phyloP scores from a whole-genome alignment of 2,113 vertebrate genomes.

The Brachyistius frenatus region DNA sequence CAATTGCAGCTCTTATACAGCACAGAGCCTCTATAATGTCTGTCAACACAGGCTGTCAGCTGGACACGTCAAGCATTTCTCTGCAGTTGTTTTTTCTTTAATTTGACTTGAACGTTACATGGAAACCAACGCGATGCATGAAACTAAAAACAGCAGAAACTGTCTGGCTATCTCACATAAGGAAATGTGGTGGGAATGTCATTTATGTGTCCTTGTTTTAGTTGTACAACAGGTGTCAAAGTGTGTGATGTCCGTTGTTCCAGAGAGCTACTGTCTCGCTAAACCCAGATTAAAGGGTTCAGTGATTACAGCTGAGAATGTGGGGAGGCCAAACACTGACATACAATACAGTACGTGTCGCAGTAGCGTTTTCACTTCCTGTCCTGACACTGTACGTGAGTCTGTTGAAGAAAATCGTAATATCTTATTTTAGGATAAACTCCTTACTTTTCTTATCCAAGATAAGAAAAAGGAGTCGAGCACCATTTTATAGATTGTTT shows the following conservation, averaged over 20 bases:
- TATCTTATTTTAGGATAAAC: background rate
- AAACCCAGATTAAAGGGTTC: slow-evolving; percentile 44
- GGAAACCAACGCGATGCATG: background rate
- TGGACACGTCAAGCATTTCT: slow-evolving; percentile 15
- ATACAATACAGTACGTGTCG: slow-evolving; percentile 7
- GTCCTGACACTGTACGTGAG: background rate
- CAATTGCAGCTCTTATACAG: slow-evolving; percentile 29
- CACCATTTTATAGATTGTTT: background rate
- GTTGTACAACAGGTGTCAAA: slow-evolving; percentile 42
- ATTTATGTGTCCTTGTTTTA: slow-evolving; percentile 3
- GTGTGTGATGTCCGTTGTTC: slow-evolving; percentile 8
- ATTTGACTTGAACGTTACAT: background rate
- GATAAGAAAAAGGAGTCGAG: too few species aligned
- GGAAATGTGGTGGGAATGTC: background rate
- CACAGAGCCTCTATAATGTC: slow-evolving; percentile 21
- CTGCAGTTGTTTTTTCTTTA: slow-evolving; percentile 9
- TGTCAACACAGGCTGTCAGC: slow-evolving; percentile 42
- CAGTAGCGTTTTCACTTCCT: slow-evolving; percentile 3
- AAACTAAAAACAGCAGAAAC: background rate
- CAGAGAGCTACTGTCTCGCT: slow-evolving; percentile 34
- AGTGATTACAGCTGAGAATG: slow-evolving; percentile 61
- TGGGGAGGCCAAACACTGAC: slow-evolving; percentile 1
- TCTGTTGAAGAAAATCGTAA: background rate
- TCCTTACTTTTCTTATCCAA: background rate
- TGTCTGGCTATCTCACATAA: background rate